phyloP scores from a whole-genome alignment of 2,888 invertebrate species.

The Nebria brevicollis region DNA sequence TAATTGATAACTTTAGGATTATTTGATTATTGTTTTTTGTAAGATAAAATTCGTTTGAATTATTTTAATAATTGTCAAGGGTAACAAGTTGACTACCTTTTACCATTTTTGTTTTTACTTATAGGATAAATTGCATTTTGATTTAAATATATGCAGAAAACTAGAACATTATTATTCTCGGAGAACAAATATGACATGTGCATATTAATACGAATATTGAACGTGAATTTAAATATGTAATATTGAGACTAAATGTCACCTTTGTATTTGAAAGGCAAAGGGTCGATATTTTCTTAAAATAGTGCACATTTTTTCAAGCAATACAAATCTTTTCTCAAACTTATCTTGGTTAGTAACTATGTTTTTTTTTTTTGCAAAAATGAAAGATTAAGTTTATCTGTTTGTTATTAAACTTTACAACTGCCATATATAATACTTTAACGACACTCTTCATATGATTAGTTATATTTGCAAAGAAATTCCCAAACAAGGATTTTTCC shows the following conservation, averaged over 20 bases:
- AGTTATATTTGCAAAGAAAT: not conserved
- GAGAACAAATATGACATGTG: not conserved
- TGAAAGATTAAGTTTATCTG: not conserved
- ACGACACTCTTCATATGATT: not conserved
- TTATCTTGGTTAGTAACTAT: not conserved
- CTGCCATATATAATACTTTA: not conserved
- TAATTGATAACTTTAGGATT: not conserved
- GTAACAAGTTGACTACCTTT: not conserved
- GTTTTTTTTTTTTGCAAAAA: not conserved
- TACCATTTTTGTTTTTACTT: not conserved
- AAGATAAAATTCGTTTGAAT: not conserved
- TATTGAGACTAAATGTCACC: not conserved
- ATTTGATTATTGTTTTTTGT: not conserved
- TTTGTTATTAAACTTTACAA: not conserved
- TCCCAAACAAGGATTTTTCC: not conserved
- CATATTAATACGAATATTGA: too few relatives aligned
- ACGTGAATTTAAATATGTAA: too few relatives aligned
- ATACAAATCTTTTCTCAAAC: not conserved
- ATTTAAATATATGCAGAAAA: not conserved
- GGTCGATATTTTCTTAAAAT: not conserved
- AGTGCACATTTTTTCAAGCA: not conserved
- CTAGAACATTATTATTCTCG: not conserved
- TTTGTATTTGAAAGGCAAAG: not conserved
- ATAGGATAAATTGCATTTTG: not conserved
- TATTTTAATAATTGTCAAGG: not conserved